These are phyloP conservation scores for Chaetops frenatus DNA, from an alignment of 2,113 vertebrate species.

Conservation along the genomic window DNA sequence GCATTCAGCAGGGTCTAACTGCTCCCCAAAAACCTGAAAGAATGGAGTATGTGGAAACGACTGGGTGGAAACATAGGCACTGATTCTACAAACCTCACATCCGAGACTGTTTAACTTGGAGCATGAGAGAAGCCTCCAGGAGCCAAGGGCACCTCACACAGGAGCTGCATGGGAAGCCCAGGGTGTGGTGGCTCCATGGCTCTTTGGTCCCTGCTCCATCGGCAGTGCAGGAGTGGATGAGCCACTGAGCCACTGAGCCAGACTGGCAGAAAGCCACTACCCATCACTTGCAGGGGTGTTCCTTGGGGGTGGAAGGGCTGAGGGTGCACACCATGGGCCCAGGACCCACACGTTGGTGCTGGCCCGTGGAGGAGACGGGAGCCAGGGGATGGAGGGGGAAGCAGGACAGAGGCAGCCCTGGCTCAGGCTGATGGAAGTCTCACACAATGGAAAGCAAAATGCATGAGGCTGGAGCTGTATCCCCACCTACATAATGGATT, in stretches of 20 bases:
- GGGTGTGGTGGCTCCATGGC: fast-evolving
- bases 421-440: neutral
- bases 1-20: neutral
- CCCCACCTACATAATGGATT: neutral
- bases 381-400: neutral
- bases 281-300: neutral
- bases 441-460: neutral
- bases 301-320: neutral
- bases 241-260: neutral
- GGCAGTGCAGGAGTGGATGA: fast-evolving
- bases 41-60: neutral
- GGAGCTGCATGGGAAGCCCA: neutral
- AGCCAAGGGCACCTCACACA: neutral
- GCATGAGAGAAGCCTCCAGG: neutral
- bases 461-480: neutral
- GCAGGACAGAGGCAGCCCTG: neutral
- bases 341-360: fast-evolving
- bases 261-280: fast-evolving
- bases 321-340: neutral
- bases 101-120: neutral
- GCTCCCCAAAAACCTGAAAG: neutral
- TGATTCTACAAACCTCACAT: neutral
- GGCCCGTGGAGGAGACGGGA: neutral
- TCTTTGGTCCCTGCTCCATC: fast-evolving
- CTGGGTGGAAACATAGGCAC: fast-evolving